These are phyloP conservation scores for Archips crataeganus DNA, from an alignment of 2,888 invertebrate species.

Conservation along the genomic window DNA sequence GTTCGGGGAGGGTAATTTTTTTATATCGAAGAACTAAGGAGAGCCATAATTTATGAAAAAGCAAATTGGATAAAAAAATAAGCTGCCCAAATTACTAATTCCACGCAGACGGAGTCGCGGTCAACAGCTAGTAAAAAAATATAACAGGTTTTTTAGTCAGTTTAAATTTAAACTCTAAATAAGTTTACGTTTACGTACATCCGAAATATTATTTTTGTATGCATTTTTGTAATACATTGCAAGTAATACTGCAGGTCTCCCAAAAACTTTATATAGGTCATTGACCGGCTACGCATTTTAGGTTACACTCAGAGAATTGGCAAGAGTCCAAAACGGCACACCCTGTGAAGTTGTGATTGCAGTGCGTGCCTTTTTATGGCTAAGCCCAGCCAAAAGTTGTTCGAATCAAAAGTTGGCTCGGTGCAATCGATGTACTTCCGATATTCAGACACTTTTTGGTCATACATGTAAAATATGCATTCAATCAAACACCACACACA, in stretches of 20 bases:
- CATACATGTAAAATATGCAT: neutral
- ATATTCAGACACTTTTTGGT: neutral
- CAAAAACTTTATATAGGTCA: constrained; percentile 23
- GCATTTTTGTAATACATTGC: neutral
- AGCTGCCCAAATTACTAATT: too few species aligned
- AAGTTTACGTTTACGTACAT: too few species aligned
- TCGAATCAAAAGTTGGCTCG: constrained; percentile 21
- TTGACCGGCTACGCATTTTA: constrained; percentile 27
- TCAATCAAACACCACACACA: too few species aligned
- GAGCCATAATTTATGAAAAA: too few species aligned
- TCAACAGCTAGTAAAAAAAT: too few species aligned
- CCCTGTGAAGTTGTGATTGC: constrained; percentile 18
- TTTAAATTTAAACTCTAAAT: too few species aligned
- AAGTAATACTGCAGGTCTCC: constrained; percentile 5
- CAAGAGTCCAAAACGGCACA: constrained; percentile 19
- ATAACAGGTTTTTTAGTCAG: too few species aligned
- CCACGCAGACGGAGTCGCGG: too few species aligned
- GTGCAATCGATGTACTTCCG: neutral
- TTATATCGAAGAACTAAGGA: too few species aligned
- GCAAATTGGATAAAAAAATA: too few species aligned
- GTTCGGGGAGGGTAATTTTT: too few species aligned
- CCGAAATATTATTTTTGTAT: neutral
- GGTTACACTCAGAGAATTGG: constrained; percentile 23
- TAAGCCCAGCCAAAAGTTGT: constrained; percentile 25
- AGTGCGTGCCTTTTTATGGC: constrained; percentile 31